Conservation (phyloP, 2,797 vertebrate species). For the Enteromius unitaeniatus region DNA sequence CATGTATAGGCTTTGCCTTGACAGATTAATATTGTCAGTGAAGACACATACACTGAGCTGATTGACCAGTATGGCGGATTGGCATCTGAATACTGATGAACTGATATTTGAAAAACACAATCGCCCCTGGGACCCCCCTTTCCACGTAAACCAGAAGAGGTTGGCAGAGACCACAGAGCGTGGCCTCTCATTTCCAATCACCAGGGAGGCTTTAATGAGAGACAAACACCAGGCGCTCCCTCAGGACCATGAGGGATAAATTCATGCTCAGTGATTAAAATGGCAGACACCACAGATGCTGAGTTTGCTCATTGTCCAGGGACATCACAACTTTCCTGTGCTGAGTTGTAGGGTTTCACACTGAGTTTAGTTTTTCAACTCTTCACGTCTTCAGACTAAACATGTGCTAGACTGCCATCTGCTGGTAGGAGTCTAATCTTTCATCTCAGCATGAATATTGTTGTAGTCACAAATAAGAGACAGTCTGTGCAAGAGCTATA, state of each 20-base stretch:
- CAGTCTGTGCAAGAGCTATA: background rate
- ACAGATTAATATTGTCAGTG: conserved; percentile 52
- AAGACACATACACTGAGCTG: conserved; percentile 42
- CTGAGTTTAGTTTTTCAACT: background rate
- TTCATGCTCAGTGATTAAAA: conserved; percentile 33
- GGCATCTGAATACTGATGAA: conserved; percentile 61
- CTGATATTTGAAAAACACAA: conserved; percentile 55
- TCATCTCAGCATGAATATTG: background rate
- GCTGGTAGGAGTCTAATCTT: conserved; percentile 23
- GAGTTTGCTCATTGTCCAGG: conserved; percentile 17
- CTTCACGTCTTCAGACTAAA: background rate
- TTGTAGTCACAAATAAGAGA: background rate
- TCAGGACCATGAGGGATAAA: conserved; percentile 33
- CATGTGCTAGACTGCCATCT: conserved; percentile 55
- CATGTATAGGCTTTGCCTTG: conserved; percentile 42
- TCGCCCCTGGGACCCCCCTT: conserved; percentile 43
- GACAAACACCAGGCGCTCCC: conserved; percentile 39
- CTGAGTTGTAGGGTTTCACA: background rate
- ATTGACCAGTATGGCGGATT: conserved; percentile 26
- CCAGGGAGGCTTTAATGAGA: conserved; percentile 40
- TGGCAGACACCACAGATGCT: conserved; percentile 21
- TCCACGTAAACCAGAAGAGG: conserved; percentile 33
- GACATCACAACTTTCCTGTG: conserved; percentile 1
- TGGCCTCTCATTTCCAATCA: conserved; percentile 47
- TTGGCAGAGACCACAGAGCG: conserved; percentile 47